phyloP scores from a whole-genome alignment of 2,888 invertebrate genomes.

The Cephonodes hylas region DNA sequence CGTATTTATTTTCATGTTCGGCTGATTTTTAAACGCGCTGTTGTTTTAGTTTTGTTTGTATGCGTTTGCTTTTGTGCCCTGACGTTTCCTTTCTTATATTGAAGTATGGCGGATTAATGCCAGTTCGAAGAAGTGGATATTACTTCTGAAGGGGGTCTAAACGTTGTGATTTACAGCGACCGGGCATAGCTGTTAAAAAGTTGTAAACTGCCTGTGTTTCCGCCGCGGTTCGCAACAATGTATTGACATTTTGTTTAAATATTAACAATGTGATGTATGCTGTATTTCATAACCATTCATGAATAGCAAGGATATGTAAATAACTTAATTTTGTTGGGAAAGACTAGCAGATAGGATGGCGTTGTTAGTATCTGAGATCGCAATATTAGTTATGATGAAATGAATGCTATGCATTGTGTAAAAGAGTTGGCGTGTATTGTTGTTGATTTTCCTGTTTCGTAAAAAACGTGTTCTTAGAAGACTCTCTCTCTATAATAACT shows the following conservation, averaged over 20 bases:
- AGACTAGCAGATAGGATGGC: background rate
- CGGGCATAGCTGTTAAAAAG: constrained; percentile 74
- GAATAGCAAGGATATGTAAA: background rate
- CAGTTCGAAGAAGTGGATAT: constrained; percentile 78
- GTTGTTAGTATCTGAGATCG: no score
- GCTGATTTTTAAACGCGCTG: constrained; percentile 14
- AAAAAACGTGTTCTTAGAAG: no score
- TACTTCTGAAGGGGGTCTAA: constrained; percentile 76
- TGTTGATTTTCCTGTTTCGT: no score
- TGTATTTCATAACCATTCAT: background rate
- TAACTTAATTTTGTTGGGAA: background rate
- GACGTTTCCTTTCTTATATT: constrained; percentile 72
- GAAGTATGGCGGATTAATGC: constrained; percentile 78
- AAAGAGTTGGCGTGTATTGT: no score
- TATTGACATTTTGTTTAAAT: constrained; percentile 25
- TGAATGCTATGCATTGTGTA: no score
- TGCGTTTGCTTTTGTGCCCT: constrained; percentile 58
- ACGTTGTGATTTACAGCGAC: constrained; percentile 75
- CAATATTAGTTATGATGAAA: no score
- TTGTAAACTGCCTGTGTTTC: constrained; percentile 78
- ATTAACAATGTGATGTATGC: constrained; percentile 8
- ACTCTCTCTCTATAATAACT: no score
- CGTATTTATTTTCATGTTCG: constrained; percentile 13
- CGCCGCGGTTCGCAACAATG: constrained; percentile 70
- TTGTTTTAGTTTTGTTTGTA: constrained; percentile 38